Evolutionary conservation across 1,140 invertebrate genomes (phyloP), one percentile per base, ranked within the genome.

Genomic region (Drosophila orosa): DNA sequence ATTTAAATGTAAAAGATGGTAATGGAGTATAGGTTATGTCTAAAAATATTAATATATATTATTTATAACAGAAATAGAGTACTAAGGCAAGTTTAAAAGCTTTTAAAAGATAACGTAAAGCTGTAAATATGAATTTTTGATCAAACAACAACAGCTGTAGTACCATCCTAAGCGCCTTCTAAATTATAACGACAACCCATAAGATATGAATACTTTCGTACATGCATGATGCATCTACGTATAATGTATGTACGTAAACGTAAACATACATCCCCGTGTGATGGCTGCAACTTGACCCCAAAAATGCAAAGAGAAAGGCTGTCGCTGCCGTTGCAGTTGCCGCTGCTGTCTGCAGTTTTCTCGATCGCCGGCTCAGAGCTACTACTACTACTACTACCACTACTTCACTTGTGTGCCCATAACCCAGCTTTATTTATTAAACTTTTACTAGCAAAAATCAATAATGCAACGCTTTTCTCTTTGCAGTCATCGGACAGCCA

Each of bases 401-500:
- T 48, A 29, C 25, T 31, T 35, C 15, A n/a, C 13, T 35, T 37
- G 50, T 65, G 61, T 61, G 59, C 61, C 61, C 40, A 61, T 52
- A 54, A 65, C 63, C 63, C 33, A 67, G 63, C 63, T 65, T 31
- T 39, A 39, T 67, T 63, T 39, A 65, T 65, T 62, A 33, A 45
- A 45, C 62, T 68, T n/a, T 50, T 42, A 66, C 33, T 50, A 33
- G 45, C 45, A 37, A 61, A 61, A 54, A 68, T 52, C 63, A 42
- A 52, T 39, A 42, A 54, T 68, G 40, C 42, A 29, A 54, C 35
- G 62, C 50, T 66, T 33, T 54, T 24, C 50, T 52, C 27, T 44
- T 47, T 47, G 27, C 52, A 98, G 97, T 95, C 91, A 95, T 96
- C 80, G 95, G 95, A 91, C 97, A 98, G 94, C 94, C 94, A 75